A percentile compares a stretch with the other conserved stretches of the same genome.
phyloP scores from a whole-genome alignment of 2,888 invertebrate genomes.

The Lasioglossum vierecki region DNA sequence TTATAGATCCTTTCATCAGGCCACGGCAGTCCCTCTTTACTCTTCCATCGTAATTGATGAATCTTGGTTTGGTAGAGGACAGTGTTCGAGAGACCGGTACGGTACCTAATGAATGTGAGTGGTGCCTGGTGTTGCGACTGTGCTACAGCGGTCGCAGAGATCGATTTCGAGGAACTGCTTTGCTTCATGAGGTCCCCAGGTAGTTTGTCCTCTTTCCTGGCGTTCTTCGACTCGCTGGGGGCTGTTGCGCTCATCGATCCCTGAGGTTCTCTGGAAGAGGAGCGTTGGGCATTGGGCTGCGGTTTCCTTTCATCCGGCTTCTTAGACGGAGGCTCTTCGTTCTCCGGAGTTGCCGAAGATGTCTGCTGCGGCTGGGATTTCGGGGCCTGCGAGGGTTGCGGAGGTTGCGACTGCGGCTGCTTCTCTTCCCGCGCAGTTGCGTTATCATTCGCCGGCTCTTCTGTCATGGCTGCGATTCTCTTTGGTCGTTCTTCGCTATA shows the following conservation, averaged over 20 bases:
- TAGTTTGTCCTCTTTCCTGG: constrained; percentile 44
- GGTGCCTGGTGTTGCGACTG: constrained; percentile 73
- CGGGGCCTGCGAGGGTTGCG: not conserved
- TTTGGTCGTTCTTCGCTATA: constrained; percentile 77
- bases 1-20: not conserved
- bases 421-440: constrained; percentile 35
- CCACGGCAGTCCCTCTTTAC: not conserved
- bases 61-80: not conserved
- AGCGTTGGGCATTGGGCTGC: constrained; percentile 14
- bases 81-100: not conserved
- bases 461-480: constrained; percentile 59
- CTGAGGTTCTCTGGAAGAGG: constrained; percentile 26
- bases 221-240: constrained; percentile 45
- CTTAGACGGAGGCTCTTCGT: not conserved
- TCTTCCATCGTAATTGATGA: not conserved
- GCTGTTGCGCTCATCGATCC: constrained; percentile 32
- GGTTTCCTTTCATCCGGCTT: not conserved
- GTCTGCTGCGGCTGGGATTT: not conserved
- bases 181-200: constrained; percentile 66
- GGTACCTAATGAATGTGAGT: constrained; percentile 76
- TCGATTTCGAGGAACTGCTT: constrained; percentile 71
- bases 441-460: constrained; percentile 70
- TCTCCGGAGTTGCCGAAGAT: not conserved
- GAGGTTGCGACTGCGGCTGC: not conserved
- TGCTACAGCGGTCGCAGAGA: constrained; percentile 63